phyloP scores from a whole-genome alignment of 2,113 vertebrate genomes.

The Sus scrofa region DNA sequence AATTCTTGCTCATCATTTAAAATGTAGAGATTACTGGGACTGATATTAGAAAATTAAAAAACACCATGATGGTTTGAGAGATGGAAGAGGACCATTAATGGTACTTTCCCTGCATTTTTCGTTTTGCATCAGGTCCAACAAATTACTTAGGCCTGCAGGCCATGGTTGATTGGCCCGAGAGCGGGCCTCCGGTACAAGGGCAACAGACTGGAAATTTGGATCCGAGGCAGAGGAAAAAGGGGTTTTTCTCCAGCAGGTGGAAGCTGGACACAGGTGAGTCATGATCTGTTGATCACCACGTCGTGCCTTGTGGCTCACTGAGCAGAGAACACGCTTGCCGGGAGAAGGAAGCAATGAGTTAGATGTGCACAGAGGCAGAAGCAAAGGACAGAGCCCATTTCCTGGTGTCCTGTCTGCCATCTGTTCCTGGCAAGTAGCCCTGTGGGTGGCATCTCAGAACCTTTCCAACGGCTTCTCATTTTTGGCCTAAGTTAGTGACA shows the following conservation, averaged over 20 bases:
- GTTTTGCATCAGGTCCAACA: neutral
- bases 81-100: rapidly evolving
- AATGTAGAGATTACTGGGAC: neutral
- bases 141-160: too few species aligned
- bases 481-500: neutral
- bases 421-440: neutral
- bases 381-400: neutral
- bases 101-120: neutral
- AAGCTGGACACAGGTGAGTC: neutral
- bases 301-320: neutral
- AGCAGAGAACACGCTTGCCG: neutral
- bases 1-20: neutral
- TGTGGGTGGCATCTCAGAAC: neutral
- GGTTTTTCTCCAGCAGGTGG: neutral
- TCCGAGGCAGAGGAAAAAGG: neutral
- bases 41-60: neutral
- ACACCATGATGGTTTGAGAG: neutral
- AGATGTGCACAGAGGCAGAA: neutral
- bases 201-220: neutral
- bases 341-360: neutral
- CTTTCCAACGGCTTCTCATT: neutral
- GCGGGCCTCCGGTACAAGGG: neutral
- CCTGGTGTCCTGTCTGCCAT: neutral
- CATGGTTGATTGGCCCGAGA: neutral
- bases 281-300: neutral